Percentiles rank a stretch among this genome's conserved stretches.
These are phyloP conservation scores for Melipona bicolor DNA, from an alignment of 2,888 invertebrate genomes.

Conservation along the genomic window DNA sequence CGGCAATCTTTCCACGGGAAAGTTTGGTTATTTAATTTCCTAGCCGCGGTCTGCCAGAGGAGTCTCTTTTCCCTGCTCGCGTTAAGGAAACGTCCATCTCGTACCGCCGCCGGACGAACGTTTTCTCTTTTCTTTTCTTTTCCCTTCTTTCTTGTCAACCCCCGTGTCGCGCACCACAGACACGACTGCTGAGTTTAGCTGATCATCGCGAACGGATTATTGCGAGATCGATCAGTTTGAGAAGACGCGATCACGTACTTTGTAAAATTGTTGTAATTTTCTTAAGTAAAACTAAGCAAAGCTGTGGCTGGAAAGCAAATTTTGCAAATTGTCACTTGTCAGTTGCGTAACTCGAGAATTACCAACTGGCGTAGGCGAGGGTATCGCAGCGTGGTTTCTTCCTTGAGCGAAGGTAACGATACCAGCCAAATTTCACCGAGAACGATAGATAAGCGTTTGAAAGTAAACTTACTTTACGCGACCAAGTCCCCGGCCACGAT, in stretches of 20 bases:
- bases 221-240: constrained; percentile 6
- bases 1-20: constrained; percentile 71
- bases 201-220: constrained; percentile 25
- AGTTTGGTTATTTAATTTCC: constrained; percentile 82
- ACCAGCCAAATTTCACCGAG: background rate
- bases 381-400: background rate
- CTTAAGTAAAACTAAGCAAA: background rate
- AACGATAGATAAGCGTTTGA: background rate
- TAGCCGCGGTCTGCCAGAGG: constrained; percentile 61
- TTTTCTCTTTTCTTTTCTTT: constrained; percentile 10
- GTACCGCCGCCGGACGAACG: constrained; percentile 20
- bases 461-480: constrained; percentile 29
- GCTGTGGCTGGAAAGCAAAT: background rate
- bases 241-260: too few relatives aligned
- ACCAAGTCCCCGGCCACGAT: constrained; percentile 13
- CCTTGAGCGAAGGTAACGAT: background rate
- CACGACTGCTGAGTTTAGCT: constrained; percentile 16
- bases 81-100: constrained; percentile 32
- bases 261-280: background rate
- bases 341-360: background rate
- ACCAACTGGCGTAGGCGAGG: too few relatives aligned
- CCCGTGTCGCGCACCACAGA: constrained; percentile 41
- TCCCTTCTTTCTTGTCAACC: constrained; percentile 21
- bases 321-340: background rate
- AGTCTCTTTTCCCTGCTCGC: constrained; percentile 17